These are phyloP conservation scores for Ecliptopera silaceata DNA, from an alignment of 2,888 invertebrate species.

Conservation along the genomic window DNA sequence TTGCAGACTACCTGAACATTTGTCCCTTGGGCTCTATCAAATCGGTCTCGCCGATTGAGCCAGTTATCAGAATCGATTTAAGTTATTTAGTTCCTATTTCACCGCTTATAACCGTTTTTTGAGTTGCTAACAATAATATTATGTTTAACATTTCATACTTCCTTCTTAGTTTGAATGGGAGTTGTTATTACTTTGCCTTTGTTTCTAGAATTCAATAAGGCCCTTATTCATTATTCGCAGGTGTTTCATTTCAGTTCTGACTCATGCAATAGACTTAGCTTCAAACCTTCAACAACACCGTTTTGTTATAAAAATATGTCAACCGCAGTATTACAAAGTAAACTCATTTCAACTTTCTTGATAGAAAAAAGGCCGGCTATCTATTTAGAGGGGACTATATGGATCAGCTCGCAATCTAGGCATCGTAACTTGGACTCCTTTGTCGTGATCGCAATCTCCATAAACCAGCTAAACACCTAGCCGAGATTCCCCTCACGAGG, in stretches of 20 bases:
- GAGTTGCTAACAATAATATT: neutral
- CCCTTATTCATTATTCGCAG: conserved; percentile 24
- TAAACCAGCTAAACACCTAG: conserved; percentile 81
- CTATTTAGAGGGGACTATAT: conserved; percentile 57
- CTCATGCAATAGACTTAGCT: conserved; percentile 25
- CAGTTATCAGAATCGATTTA: conserved; percentile 32
- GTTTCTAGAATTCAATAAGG: conserved; percentile 12
- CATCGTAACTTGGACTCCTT: conserved; percentile 74
- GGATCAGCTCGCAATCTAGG: conserved; percentile 72
- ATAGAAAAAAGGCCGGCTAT: conserved; percentile 50
- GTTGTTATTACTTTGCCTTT: conserved; percentile 4
- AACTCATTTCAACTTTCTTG: conserved; percentile 48
- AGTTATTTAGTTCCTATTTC: conserved; percentile 30
- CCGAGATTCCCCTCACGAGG: conserved; percentile 65
- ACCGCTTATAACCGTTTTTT: conserved; percentile 16
- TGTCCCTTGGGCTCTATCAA: conserved; percentile 33
- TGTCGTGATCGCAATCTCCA: conserved; percentile 81
- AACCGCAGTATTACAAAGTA: conserved; percentile 26
- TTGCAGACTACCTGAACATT: conserved; percentile 29
- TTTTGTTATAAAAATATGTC: conserved; percentile 30
- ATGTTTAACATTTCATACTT: conserved; percentile 13
- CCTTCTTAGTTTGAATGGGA: conserved; percentile 2
- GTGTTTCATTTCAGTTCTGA: conserved; percentile 28
- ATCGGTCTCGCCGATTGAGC: conserved; percentile 26
- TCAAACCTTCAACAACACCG: conserved; percentile 14